Evolutionary conservation across 2,797 vertebrate genomes (phyloP), one percentile per base, ranked within the genome.

Genomic region (Moxostoma hubbsi): DNA sequence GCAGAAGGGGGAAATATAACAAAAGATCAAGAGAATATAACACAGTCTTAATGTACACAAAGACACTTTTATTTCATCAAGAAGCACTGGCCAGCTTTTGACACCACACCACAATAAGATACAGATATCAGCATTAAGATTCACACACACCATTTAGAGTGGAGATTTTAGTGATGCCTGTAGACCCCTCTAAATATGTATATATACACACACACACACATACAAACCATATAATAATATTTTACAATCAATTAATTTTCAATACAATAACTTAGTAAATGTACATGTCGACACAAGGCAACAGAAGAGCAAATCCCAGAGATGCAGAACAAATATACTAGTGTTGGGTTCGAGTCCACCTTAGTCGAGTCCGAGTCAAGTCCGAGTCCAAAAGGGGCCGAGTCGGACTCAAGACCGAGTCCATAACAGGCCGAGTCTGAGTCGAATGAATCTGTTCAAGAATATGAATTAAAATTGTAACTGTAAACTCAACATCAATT

Each of bases 301-400:
- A 84, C 81, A 84, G 81, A 83, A 86, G 82, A 75, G 86, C 83
- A 82, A 82, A 77, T 84, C 70, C 81, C 79, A 86, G 70, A 86
- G 74, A 87, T 87, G 75, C 81, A 87, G 81, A 82, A 89, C 82
- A 86, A 80, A 85, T 76, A 87, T 36, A 36, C 36, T 36, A 36
- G 36, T 36, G 36, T 36, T 36, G 36, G 36, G 36, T 36, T 36
- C 36, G 36, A 36, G 36, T 36, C 36, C 36, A 36, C 18, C 18
- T 24, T 24, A 24, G 18, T 24, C 18, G 18, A n/a, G n/a, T n/a
- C n/a, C n/a, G n/a, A 24, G 24, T 24, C 24, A 24, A 36, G 36
- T 36, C 36, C 36, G 36, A 36, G 36, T 36, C 36, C 36, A 36
- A 36, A 36, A 36, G 36, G 36, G 36, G 3, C 36, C 2, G 36